A percentile compares a stretch with the other conserved stretches of the same genome.
Evolutionary conservation across 2,113 vertebrate genomes (phyloP).

Genomic region (Cottus gobio): DNA sequence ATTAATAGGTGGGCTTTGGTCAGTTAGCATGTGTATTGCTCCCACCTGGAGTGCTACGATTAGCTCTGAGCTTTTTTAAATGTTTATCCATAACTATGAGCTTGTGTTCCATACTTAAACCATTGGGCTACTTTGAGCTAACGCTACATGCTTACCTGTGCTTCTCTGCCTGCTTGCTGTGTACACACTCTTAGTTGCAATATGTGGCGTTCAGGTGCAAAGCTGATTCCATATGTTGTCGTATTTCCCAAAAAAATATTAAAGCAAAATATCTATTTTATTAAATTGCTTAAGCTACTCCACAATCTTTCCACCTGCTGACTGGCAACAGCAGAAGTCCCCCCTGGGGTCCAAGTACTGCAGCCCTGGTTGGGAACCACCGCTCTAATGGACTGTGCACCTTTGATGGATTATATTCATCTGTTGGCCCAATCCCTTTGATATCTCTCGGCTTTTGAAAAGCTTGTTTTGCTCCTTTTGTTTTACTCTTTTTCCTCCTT

Average conservation of each 20-base stretch:
- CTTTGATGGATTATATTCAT: conserved; percentile 42
- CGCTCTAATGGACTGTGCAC: conserved; percentile 13
- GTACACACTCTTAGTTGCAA: not conserved
- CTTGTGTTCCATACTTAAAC: not conserved
- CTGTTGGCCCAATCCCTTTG: not conserved
- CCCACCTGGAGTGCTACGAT: not conserved
- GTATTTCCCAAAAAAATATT: not conserved
- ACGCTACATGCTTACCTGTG: not conserved
- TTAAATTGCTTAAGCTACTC: conserved; percentile 12
- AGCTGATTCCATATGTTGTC: conserved; percentile 3
- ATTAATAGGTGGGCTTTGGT: not conserved
- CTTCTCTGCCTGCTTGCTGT: no score
- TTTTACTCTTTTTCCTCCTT: not conserved
- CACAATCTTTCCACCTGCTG: not conserved
- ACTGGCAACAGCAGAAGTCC: not conserved
- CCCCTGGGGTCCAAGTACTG: conserved; percentile 3
- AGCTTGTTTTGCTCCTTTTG: not conserved
- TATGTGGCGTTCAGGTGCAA: conserved; percentile 14
- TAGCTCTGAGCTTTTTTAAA: not conserved
- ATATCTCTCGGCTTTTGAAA: conserved; percentile 2
- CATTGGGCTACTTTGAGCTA: not conserved
- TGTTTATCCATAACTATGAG: not conserved
- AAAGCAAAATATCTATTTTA: not conserved
- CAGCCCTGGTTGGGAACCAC: conserved; percentile 10
- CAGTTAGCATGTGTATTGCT: not conserved